Evolutionary conservation across 2,113 vertebrate genomes (phyloP).

Genomic region (Melospiza melodia): DNA sequence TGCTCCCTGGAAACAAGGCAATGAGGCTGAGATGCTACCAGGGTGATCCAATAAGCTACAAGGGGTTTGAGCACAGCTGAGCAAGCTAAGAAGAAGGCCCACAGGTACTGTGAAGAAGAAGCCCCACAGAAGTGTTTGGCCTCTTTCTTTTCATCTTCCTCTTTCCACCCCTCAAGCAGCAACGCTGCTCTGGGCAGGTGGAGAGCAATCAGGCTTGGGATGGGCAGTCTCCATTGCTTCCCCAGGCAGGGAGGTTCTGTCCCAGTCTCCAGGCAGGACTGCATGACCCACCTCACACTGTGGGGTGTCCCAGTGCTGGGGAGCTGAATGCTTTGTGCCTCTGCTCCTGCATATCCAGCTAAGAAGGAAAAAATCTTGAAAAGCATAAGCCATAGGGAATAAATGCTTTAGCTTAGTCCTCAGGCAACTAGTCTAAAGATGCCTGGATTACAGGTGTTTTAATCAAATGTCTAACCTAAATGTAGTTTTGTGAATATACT

Average conservation of each 20-base stretch:
- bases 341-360: background rate
- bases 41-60: background rate
- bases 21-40: rapidly evolving
- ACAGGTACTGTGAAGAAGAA: background rate
- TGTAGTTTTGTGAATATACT: background rate
- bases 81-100: background rate
- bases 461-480: background rate
- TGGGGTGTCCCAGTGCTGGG: background rate
- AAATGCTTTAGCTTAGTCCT: background rate
- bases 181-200: background rate
- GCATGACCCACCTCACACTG: rapidly evolving
- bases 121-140: rapidly evolving
- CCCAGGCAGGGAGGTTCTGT: background rate
- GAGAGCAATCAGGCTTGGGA: background rate
- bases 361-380: background rate
- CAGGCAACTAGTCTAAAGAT: background rate
- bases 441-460: background rate
- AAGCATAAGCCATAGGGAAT: background rate
- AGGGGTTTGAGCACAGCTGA: background rate
- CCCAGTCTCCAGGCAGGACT: background rate
- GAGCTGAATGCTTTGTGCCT: background rate
- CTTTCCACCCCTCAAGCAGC: background rate
- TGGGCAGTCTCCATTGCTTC: background rate
- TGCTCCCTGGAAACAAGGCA: background rate
- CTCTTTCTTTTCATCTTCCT: background rate